phyloP scores from a whole-genome alignment of 2,888 invertebrate species.

The Pristionchus mayeri region DNA sequence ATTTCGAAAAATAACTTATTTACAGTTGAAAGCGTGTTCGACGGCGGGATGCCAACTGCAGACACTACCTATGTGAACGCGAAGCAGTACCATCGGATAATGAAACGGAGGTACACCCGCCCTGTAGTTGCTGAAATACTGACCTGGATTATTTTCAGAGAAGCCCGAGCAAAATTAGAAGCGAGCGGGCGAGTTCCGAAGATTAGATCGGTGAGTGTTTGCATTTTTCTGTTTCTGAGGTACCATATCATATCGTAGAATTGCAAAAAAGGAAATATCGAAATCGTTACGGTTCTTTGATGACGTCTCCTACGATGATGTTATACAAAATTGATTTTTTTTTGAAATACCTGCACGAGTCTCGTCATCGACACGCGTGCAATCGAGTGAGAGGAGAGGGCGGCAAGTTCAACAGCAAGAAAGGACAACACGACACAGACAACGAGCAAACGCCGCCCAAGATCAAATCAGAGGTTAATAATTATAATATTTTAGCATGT shows the following conservation, averaged over 20 bases:
- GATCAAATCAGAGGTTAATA: neutral
- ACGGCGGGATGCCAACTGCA: neutral
- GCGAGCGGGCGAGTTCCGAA: constrained; percentile 96
- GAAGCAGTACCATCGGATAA: constrained; percentile 94
- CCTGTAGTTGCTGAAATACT: neutral
- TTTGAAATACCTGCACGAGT: constrained; percentile 69
- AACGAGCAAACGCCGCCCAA: neutral
- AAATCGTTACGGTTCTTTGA: too few species aligned
- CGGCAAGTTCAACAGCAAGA: constrained; percentile 58
- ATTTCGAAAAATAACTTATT: neutral
- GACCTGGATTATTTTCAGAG: neutral
- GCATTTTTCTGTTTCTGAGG: too few species aligned
- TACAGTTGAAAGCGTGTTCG: neutral
- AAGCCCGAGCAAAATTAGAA: constrained; percentile 92
- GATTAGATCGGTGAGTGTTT: constrained; percentile 81
- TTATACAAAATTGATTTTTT: neutral
- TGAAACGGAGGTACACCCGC: constrained; percentile 84
- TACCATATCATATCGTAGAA: too few species aligned
- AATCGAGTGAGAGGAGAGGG: constrained; percentile 64
- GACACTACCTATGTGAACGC: constrained; percentile 98
- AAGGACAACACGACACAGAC: neutral
- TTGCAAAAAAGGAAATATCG: too few species aligned
- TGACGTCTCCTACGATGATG: neutral
- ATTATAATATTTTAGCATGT: neutral
- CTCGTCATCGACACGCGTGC: constrained; percentile 65